These are phyloP conservation scores for Ostrea denselamellosa DNA, from an alignment of 1,140 invertebrate genomes.

Conservation along the genomic window DNA sequence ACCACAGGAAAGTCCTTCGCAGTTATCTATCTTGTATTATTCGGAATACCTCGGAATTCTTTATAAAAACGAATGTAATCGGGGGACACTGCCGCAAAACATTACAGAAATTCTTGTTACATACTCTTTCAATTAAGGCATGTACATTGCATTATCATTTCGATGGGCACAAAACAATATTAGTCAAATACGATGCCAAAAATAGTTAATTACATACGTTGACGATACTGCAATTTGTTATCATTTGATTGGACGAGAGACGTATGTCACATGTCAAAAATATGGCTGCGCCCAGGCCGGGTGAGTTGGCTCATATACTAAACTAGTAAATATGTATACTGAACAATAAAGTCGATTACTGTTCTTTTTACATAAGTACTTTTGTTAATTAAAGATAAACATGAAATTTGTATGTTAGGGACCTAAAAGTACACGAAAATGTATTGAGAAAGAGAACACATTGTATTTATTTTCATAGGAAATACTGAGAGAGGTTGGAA, in stretches of 20 bases:
- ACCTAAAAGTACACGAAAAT: no score
- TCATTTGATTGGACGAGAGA: not conserved
- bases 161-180: no score
- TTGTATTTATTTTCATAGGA: constrained; percentile 55
- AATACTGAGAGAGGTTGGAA: constrained; percentile 74
- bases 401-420: no score
- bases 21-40: not conserved
- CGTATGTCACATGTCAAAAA: not conserved
- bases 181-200: no score
- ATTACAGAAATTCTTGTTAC: not conserved
- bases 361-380: no score
- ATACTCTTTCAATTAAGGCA: no score
- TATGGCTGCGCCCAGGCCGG: constrained; percentile 68
- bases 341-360: no score
- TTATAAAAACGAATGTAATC: not conserved
- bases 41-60: not conserved
- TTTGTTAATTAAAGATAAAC: no score
- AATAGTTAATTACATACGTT: not conserved
- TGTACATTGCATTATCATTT: no score
- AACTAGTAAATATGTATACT: no score
- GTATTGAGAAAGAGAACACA: no score
- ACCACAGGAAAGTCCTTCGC: not conserved
- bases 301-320: constrained; percentile 60
- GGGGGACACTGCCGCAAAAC: not conserved
- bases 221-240: not conserved